Percentiles rank a stretch among this genome's conserved stretches.
Conservation (phyloP, 37 sponge, comb jelly and placozoan genomes). For the Oscarella lobularis region DNA sequence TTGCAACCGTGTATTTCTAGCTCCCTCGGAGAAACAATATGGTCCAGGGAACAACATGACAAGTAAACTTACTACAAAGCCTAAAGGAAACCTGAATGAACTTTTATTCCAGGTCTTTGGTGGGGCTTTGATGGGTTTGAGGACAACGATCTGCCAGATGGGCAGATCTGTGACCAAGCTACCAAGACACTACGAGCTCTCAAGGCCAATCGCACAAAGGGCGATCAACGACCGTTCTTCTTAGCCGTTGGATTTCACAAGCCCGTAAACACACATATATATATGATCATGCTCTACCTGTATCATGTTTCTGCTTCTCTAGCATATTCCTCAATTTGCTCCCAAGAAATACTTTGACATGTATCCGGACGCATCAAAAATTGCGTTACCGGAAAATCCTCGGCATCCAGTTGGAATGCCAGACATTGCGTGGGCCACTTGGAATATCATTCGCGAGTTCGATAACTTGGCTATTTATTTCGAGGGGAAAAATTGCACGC, state of each 20-base stretch:
- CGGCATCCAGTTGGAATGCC: constrained; percentile 18
- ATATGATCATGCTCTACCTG: too few relatives aligned
- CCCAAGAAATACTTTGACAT: constrained; percentile 23
- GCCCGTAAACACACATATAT: constrained; percentile 8
- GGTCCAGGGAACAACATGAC: background rate
- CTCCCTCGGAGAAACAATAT: background rate
- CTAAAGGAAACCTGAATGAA: too few relatives aligned
- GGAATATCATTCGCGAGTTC: background rate
- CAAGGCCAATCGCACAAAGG: constrained; percentile 7
- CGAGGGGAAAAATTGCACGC: background rate
- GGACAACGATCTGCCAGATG: constrained; percentile 24
- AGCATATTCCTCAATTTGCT: constrained; percentile 22
- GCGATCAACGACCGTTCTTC: constrained; percentile 31
- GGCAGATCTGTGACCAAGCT: constrained; percentile 24
- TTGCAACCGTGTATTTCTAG: background rate
- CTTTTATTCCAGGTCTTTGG: constrained; percentile 9
- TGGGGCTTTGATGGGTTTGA: constrained; percentile 10
- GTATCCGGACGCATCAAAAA: constrained; percentile 17
- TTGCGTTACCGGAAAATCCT: constrained; percentile 10
- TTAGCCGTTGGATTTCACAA: constrained; percentile 41
- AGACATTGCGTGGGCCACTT: constrained; percentile 16
- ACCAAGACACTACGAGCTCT: constrained; percentile 6
- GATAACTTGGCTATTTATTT: background rate
- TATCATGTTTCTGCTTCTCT: too few relatives aligned
- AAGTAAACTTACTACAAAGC: too few relatives aligned